Conservation (phyloP, 1,140 invertebrate genomes). For the Charaxes varanes region DNA sequence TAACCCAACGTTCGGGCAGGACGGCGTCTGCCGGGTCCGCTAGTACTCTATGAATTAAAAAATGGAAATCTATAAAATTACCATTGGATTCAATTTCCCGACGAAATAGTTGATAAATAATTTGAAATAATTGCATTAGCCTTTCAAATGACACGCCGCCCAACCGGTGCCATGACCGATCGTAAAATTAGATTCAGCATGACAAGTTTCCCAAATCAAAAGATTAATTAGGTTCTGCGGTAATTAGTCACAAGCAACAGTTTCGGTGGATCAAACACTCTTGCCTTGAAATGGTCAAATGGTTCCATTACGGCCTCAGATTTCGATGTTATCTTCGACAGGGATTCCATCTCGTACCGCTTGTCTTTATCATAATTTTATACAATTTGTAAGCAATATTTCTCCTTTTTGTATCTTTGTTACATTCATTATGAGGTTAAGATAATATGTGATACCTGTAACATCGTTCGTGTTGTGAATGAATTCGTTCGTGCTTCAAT, state of each 20-base stretch:
- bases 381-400: background rate
- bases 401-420: background rate
- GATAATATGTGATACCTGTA: too few species aligned
- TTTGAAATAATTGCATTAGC: too few species aligned
- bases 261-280: background rate
- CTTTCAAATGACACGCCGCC: too few species aligned
- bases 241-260: constrained; percentile 4
- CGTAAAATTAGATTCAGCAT: constrained; percentile 4
- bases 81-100: too few species aligned
- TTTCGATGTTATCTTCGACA: background rate
- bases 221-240: constrained; percentile 2
- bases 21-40: too few species aligned
- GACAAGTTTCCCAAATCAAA: constrained; percentile 2
- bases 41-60: too few species aligned
- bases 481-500: too few species aligned
- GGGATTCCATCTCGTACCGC: background rate
- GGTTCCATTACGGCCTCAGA: constrained; percentile 1
- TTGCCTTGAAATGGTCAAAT: background rate
- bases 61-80: too few species aligned
- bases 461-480: too few species aligned
- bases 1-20: too few species aligned
- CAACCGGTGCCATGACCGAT: too few species aligned
- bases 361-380: constrained; percentile 1
- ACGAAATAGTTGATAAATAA: too few species aligned
- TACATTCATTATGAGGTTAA: background rate